Base-by-base conservation (phyloP, 2,888 invertebrate genomes). In the Gisinianus flammeolus region DNA sequence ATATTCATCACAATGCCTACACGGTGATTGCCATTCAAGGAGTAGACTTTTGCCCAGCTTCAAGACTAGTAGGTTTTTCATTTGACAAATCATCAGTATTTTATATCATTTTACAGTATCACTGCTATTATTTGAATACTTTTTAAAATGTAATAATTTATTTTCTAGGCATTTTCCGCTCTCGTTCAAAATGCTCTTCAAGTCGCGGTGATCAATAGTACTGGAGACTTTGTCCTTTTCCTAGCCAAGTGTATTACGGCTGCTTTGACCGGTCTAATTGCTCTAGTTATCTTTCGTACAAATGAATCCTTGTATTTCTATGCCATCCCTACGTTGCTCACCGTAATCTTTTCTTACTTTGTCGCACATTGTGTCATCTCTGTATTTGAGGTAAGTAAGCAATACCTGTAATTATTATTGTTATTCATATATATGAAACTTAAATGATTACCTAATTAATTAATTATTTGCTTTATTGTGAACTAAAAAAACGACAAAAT, bases 1-100 rank as follows among this genome's bases (percentile, higher is more conserved):
- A 94, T 86, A 90, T 98, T 86, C 96, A 96, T 87, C 95, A 96
- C 86, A 97, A 97, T 87, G 97, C 97, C 0, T 97, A 97, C 86
- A 96, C 96, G 0, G 94, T 97, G 69, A 93, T 97, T 79, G 95
- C 96, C 12, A 95, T 97, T 85, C 94, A 95, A 87, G 93, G 96
- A 74, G 93, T 93, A 79, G 92, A 93, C 86, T 97, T 97, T 87
- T 97, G 96, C 86, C 92, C 94, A 85, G 95, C 96, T 58, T 95
- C 96, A 72, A 92, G 91, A 86, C 94, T 93, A 88, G 96, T 96
- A 88, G 88, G 89, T 88, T 67, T 22, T 62, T 31, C 70, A 24
- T n/a, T n/a, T n/a, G n/a, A n/a, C n/a, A n/a, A n/a, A n/a, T n/a
- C n/a, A n/a, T n/a, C n/a, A n/a, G n/a, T n/a, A n/a, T n/a, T n/a